Conservation (phyloP, 2,113 vertebrate genomes). For the Hucho hucho region DNA sequence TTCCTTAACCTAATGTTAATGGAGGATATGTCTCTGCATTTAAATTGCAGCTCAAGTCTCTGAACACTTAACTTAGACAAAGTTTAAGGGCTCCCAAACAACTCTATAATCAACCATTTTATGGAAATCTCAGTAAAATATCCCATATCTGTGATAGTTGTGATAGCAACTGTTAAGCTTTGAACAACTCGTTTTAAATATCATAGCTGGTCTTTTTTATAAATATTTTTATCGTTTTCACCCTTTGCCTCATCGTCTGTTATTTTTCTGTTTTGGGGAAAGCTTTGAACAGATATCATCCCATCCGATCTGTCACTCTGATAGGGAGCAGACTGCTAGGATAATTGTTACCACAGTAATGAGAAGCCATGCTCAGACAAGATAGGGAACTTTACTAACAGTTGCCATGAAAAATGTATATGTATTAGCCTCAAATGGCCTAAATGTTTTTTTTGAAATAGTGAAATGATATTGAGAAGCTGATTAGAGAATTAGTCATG, state of each 20-base stretch:
- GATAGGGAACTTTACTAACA: slow-evolving; percentile 40
- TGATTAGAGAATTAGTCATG: neutral
- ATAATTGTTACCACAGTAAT: slow-evolving; percentile 58
- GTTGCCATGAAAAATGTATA: slow-evolving; percentile 38
- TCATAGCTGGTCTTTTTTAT: slow-evolving; percentile 19
- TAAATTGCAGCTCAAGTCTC: neutral
- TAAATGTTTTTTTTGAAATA: no score
- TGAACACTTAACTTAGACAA: neutral
- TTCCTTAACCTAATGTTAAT: slow-evolving; percentile 5
- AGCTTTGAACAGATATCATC: slow-evolving; percentile 41
- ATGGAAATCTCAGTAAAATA: slow-evolving; percentile 16
- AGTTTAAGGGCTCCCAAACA: slow-evolving; percentile 17
- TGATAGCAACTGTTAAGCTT: slow-evolving; percentile 31
- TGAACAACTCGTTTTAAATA: slow-evolving; percentile 43
- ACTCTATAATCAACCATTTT: slow-evolving; percentile 27
- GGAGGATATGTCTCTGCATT: neutral
- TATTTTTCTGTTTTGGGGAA: neutral
- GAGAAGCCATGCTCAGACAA: slow-evolving; percentile 43
- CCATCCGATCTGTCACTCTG: slow-evolving; percentile 39
- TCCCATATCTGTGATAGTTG: neutral
- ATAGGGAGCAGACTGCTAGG: slow-evolving; percentile 37
- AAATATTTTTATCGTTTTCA: neutral
- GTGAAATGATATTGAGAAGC: slow-evolving; percentile 3
- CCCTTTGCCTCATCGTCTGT: slow-evolving; percentile 5
- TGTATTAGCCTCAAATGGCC: slow-evolving; percentile 27